Conservation (phyloP, 2,888 invertebrate species). For the Polydesmus complanatus region DNA sequence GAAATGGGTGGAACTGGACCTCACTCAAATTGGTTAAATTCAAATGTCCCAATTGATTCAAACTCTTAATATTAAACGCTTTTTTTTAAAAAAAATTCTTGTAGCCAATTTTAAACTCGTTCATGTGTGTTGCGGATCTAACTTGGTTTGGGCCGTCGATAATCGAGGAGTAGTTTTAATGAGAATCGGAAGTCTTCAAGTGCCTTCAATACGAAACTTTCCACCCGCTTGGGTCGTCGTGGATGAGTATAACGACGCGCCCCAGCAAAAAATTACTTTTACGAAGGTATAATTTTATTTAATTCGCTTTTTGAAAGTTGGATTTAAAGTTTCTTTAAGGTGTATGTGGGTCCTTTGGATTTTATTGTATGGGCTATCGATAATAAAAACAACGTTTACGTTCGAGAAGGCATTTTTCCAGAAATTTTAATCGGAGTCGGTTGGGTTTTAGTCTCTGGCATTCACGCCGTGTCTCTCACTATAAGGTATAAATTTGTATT, state of each 20-base stretch:
- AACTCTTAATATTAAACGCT: constrained; percentile 2
- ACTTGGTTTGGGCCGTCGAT: constrained; percentile 39
- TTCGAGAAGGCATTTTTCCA: constrained; percentile 36
- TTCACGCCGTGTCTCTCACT: constrained; percentile 33
- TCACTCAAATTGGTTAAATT: constrained; percentile 31
- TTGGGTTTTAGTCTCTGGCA: constrained; percentile 39
- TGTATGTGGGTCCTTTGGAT: constrained; percentile 31
- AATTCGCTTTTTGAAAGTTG: neutral
- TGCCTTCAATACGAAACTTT: constrained; percentile 31
- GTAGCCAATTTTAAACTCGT: constrained; percentile 31
- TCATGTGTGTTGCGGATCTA: constrained; percentile 35
- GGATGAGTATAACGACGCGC: constrained; percentile 21
- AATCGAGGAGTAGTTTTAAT: constrained; percentile 35
- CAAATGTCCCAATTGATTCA: neutral
- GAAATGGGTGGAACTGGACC: constrained; percentile 34
- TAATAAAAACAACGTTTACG: constrained; percentile 35
- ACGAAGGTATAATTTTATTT: neutral
- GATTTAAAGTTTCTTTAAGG: constrained; percentile 27
- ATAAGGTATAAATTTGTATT: constrained; percentile 29
- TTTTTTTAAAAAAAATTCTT: too few relatives aligned
- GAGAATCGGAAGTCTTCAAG: constrained; percentile 34
- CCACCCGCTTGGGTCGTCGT: constrained; percentile 39
- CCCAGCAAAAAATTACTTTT: neutral
- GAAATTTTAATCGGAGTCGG: constrained; percentile 37
- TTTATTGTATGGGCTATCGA: constrained; percentile 40